These are phyloP conservation scores for Ryuthela nishihirai DNA, from an alignment of 2,888 invertebrate genomes.

Conservation along the genomic window DNA sequence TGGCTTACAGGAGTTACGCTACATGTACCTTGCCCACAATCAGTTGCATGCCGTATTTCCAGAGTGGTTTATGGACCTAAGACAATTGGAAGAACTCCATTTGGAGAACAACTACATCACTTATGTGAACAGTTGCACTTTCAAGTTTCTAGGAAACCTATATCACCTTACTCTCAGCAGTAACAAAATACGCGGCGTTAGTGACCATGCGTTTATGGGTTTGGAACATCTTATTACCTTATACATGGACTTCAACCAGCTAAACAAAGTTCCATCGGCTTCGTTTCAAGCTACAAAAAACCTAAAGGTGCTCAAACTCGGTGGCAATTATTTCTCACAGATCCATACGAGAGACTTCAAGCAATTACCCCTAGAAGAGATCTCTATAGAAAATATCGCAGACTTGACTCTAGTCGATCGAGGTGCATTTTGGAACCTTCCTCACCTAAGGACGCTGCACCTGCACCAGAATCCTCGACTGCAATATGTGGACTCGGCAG, in stretches of 20 bases:
- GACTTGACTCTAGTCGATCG: constrained; percentile 49
- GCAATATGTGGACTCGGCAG: constrained; percentile 50
- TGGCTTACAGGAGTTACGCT: constrained; percentile 47
- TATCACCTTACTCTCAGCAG: constrained; percentile 45
- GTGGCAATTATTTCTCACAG: constrained; percentile 43
- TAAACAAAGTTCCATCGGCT: constrained; percentile 37
- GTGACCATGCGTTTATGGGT: constrained; percentile 47
- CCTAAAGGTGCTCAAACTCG: constrained; percentile 40
- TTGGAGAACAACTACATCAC: constrained; percentile 49
- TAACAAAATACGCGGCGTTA: constrained; percentile 47
- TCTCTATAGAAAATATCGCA: constrained; percentile 50
- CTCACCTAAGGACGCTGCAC: constrained; percentile 47
- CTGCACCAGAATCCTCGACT: constrained; percentile 51
- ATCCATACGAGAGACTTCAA: constrained; percentile 44
- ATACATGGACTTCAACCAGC: constrained; percentile 34
- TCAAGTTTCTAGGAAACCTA: constrained; percentile 45
- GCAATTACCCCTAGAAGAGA: constrained; percentile 46
- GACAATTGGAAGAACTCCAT: constrained; percentile 46
- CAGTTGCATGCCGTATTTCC: constrained; percentile 48
- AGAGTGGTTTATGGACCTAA: constrained; percentile 51
- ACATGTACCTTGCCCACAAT: constrained; percentile 49
- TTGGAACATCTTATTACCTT: constrained; percentile 45
- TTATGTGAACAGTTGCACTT: constrained; percentile 45
- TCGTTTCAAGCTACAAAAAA: constrained; percentile 37
- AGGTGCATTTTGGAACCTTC: constrained; percentile 51